These are phyloP conservation scores for Actenoides lindsayi DNA, from an alignment of 2,113 vertebrate species.

Conservation along the genomic window DNA sequence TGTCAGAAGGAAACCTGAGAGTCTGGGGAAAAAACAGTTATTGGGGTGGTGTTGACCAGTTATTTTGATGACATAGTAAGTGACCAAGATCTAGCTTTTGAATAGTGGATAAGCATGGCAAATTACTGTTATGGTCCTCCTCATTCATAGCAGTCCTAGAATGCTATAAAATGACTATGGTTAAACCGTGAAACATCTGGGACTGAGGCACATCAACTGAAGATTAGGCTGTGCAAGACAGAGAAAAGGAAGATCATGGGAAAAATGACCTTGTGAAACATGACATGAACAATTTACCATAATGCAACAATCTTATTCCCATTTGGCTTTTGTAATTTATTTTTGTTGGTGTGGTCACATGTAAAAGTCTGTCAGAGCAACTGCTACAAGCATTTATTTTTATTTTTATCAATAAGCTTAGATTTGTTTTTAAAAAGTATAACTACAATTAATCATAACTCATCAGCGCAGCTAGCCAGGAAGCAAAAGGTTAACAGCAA, in stretches of 20 bases:
- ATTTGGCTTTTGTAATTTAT: background rate
- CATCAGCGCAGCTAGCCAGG: constrained; percentile 13
- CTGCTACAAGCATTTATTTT: background rate
- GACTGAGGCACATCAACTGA: background rate
- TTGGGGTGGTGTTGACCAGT: background rate
- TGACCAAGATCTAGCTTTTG: background rate
- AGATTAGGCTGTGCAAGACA: background rate
- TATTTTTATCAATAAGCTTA: background rate
- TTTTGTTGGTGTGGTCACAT: background rate
- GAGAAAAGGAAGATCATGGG: background rate
- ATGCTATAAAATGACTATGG: background rate
- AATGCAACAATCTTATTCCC: background rate
- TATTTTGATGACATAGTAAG: background rate
- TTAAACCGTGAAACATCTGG: background rate
- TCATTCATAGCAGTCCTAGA: background rate
- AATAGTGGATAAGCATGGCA: background rate
- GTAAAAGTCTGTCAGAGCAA: background rate
- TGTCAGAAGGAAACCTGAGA: background rate
- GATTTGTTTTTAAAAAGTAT: background rate
- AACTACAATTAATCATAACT: background rate
- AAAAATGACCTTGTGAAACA: background rate
- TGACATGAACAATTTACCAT: background rate
- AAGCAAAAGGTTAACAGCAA: constrained; percentile 59
- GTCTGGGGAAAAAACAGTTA: background rate
- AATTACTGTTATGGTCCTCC: background rate